Percentiles rank a stretch among this genome's conserved stretches.
Conservation (phyloP, 1,140 invertebrate genomes). For the Asobara japonica region DNA sequence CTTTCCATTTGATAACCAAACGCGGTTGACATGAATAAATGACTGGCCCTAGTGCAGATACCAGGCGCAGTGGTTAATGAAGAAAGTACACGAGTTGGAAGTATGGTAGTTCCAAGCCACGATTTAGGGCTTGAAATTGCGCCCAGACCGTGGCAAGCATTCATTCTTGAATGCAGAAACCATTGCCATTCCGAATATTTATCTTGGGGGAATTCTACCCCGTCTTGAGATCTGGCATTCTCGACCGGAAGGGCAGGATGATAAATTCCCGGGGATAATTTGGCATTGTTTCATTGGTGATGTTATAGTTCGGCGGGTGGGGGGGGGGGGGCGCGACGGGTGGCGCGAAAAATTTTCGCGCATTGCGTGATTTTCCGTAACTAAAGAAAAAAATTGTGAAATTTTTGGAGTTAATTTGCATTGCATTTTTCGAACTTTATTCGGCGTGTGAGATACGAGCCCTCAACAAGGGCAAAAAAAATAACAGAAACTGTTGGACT, state of each 20-base stretch:
- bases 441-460: not conserved
- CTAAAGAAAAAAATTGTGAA: no score
- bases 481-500: constrained; percentile 16
- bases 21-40: not conserved
- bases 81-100: constrained; percentile 6
- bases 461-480: not conserved
- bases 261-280: not conserved
- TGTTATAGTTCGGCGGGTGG: no score
- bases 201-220: not conserved
- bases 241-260: not conserved
- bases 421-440: not conserved
- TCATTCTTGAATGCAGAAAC: constrained; percentile 1
- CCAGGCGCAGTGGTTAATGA: not conserved
- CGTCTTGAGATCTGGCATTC: not conserved
- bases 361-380: no score
- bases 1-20: not conserved
- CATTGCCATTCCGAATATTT: not conserved
- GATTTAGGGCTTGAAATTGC: constrained; percentile 3
- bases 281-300: not conserved
- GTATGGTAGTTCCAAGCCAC: not conserved
- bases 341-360: no score
- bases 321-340: no score
- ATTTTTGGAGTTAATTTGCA: not conserved
- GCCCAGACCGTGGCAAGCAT: not conserved
- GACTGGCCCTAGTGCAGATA: not conserved